These are phyloP conservation scores for Plestiodon gilberti DNA, from an alignment of 2,113 vertebrate genomes.

Conservation along the genomic window DNA sequence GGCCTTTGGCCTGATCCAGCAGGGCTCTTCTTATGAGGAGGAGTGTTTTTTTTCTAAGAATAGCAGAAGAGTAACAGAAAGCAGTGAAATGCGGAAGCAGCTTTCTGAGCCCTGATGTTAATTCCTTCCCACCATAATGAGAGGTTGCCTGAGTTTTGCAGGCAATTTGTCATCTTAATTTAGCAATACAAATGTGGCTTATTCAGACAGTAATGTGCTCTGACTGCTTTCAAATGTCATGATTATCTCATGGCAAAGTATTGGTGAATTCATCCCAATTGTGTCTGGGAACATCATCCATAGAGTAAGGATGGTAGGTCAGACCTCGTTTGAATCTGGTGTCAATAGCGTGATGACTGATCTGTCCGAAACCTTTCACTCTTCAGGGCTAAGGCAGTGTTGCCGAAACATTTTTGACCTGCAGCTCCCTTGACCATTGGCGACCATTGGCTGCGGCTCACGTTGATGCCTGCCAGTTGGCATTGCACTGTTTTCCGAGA, in stretches of 20 bases:
- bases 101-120: not conserved
- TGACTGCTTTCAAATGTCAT: not conserved
- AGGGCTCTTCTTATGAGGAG: too few species aligned
- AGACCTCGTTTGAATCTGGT: not conserved
- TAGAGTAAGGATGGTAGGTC: not conserved
- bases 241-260: not conserved
- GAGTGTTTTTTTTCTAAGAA: not conserved
- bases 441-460: too few species aligned
- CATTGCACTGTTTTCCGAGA: too few species aligned
- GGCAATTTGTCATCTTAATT: slow-evolving; percentile 23
- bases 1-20: too few species aligned
- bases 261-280: slow-evolving; percentile 4
- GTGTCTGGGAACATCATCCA: not conserved
- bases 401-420: too few species aligned
- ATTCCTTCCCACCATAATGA: slow-evolving; percentile 2
- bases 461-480: too few species aligned
- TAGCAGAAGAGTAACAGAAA: not conserved
- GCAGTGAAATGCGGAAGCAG: not conserved
- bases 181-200: not conserved
- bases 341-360: not conserved
- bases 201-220: not conserved
- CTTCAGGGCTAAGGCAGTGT: too few species aligned
- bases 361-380: not conserved
- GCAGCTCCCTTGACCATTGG: too few species aligned
- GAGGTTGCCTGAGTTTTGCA: slow-evolving; percentile 12